phyloP scores from a whole-genome alignment of 2,797 vertebrate genomes.

The Arctocebus calabarensis region DNA sequence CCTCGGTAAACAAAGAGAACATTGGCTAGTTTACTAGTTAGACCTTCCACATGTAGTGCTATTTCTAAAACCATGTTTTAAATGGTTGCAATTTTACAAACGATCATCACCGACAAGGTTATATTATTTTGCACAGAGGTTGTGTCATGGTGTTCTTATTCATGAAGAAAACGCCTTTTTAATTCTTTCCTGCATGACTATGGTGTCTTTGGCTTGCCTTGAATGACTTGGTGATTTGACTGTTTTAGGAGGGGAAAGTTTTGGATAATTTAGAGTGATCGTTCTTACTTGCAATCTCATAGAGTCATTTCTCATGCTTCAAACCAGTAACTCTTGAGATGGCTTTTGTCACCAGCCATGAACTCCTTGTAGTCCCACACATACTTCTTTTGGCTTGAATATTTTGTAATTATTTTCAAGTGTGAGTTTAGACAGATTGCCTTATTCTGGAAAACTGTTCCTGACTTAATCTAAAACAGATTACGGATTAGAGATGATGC shows the following conservation, averaged over 20 bases:
- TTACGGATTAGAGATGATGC: background rate
- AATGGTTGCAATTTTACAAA: background rate
- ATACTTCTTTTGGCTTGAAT: background rate
- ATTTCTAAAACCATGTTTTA: constrained; percentile 10
- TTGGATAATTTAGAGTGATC: background rate
- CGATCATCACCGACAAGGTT: background rate
- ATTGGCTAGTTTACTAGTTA: background rate
- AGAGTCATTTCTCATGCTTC: background rate
- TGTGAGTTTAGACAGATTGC: background rate
- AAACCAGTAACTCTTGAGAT: background rate
- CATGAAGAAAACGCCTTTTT: background rate
- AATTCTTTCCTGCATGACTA: background rate
- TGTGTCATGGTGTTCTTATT: background rate
- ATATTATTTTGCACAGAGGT: background rate
- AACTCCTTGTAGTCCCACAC: background rate
- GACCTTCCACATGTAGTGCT: background rate
- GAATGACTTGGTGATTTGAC: background rate
- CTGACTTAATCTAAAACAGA: background rate
- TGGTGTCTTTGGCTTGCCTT: background rate
- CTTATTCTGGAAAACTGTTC: background rate
- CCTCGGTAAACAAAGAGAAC: background rate
- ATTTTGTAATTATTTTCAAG: constrained; percentile 16
- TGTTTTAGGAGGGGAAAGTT: background rate
- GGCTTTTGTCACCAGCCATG: background rate
- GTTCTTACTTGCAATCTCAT: background rate